Conservation (phyloP, 1,140 invertebrate genomes). For the Pseudomyrmex cubaensis region DNA sequence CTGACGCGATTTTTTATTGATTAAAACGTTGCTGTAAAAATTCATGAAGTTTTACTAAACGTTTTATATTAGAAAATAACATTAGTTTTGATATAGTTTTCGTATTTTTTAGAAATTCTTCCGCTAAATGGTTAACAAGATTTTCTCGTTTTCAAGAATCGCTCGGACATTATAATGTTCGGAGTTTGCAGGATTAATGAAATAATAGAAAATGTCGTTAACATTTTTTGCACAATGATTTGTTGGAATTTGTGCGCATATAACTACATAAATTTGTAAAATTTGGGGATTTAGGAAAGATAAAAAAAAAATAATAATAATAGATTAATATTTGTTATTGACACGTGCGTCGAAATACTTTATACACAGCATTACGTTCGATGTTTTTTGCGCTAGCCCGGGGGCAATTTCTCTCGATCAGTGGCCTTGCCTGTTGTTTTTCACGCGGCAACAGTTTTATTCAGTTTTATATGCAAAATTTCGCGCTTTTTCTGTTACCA, state of each 20-base stretch:
- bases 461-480: neutral
- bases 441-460: constrained; percentile 27
- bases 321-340: constrained; percentile 13
- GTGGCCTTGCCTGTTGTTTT: neutral
- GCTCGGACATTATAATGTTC: neutral
- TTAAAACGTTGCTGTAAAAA: too few relatives aligned
- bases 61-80: too few relatives aligned
- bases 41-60: too few relatives aligned
- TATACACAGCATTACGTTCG: neutral
- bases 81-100: neutral
- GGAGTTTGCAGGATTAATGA: too few relatives aligned
- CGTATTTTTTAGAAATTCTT: neutral
- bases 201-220: too few relatives aligned
- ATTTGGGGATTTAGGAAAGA: neutral
- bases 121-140: neutral
- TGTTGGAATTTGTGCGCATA: neutral
- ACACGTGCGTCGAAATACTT: neutral
- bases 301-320: neutral
- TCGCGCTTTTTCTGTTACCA: neutral
- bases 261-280: too few relatives aligned
- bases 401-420: constrained; percentile 15
- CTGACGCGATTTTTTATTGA: too few relatives aligned
- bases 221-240: too few relatives aligned
- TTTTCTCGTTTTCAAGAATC: too few relatives aligned
- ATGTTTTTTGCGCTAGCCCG: constrained; percentile 13